These are phyloP conservation scores for Hesperophylax magnus DNA, from an alignment of 1,140 invertebrate species.

Conservation along the genomic window DNA sequence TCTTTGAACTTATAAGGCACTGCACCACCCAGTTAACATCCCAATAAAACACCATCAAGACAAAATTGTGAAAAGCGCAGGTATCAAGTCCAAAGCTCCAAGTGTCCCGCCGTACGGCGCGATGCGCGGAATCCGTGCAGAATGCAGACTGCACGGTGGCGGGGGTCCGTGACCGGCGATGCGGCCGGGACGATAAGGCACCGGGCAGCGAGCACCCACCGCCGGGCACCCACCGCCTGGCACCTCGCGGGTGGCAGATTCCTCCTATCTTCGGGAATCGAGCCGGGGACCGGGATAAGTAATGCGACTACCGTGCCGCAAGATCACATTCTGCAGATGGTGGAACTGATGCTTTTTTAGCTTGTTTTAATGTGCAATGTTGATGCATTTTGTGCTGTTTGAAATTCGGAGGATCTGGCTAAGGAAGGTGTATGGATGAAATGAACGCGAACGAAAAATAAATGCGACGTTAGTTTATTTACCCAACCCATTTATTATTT, in stretches of 20 bases:
- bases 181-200: constrained; percentile 16
- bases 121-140: constrained; percentile 15
- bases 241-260: constrained; percentile 40
- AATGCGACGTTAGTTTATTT: too few relatives aligned
- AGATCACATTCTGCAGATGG: background rate
- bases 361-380: background rate
- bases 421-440: too few relatives aligned
- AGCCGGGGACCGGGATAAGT: constrained; percentile 17
- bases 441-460: too few relatives aligned
- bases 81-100: too few relatives aligned
- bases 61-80: too few relatives aligned
- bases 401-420: too few relatives aligned
- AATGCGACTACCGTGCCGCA: constrained; percentile 24
- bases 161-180: constrained; percentile 1
- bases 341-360: background rate
- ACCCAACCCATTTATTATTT: too few relatives aligned
- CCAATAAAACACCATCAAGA: too few relatives aligned
- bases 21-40: too few relatives aligned
- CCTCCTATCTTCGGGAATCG: constrained; percentile 29
- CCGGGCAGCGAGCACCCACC: too few relatives aligned
- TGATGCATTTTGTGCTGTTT: too few relatives aligned
- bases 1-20: too few relatives aligned
- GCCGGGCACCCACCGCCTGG: background rate
- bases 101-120: background rate
- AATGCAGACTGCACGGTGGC: constrained; percentile 29